Base-by-base conservation (phyloP, 2,797 vertebrate genomes). In the Sandelia bainsii region DNA sequence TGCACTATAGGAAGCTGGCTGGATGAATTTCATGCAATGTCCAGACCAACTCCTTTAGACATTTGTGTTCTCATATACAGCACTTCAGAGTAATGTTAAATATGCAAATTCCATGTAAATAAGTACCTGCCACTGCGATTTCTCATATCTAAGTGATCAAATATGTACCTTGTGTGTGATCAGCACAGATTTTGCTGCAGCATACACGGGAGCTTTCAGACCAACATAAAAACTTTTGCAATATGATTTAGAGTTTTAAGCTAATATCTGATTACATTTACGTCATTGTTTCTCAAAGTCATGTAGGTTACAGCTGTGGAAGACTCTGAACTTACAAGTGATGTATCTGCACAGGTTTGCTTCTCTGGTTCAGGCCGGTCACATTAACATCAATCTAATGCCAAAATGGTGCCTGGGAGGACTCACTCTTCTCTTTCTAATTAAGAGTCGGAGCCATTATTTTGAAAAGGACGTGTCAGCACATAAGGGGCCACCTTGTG, bases 361-460 rank as follows among this genome's bases (percentile, higher is more conserved):
- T 42, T 16, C 54, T n/a, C 14, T 1, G 9, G 17, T 32, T 25
- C 61, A 17, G 16, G 9, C 25, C 37, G 19, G 3, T 49, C 73
- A 62, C 63, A 54, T 51, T 37, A 14, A 52, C 74, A 46, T 56
- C 51, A 6, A 9, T n/a, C 34, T 17, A 8, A 40, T 34, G 56
- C 72, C 34, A 40, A 14, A 75, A 42, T 1, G 40, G 39, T 7
- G 51, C 77, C 68, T 49, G 40, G 40, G 74, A 84, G 72, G 75
- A 66, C 54, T 80, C 71, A 3, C 53, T 48, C 54, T 44, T 62
- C 69, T 66, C 50, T 70, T 73, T 83, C 59, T 81, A 85, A 79
- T 87, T 89, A 76, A 70, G 66, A 82, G 57, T 44, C 22, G 19
- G 46, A 61, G 62, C 50, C 50, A 40, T 85, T 81, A 78, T 72